These are phyloP conservation scores for Crotalus tigris DNA, from an alignment of 2,113 vertebrate species.

Conservation along the genomic window DNA sequence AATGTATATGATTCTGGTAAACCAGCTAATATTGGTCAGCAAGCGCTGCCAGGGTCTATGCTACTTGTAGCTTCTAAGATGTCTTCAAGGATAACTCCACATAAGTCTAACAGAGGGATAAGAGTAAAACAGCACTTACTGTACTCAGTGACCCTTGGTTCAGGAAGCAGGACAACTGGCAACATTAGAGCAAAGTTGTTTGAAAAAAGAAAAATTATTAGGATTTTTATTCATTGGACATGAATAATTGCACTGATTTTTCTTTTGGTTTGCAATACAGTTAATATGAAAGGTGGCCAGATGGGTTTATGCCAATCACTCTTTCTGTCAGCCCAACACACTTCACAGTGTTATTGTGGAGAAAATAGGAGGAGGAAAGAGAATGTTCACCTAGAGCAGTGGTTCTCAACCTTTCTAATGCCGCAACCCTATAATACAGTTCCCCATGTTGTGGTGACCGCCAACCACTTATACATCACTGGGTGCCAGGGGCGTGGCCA, in stretches of 20 bases:
- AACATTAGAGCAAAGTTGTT: constrained; percentile 29
- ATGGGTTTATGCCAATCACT: background rate
- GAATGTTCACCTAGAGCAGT: background rate
- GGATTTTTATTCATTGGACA: background rate
- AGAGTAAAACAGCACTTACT: background rate
- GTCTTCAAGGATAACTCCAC: background rate
- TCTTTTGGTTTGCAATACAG: background rate
- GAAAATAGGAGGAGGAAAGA: background rate
- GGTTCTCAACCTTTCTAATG: too few relatives aligned
- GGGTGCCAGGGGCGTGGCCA: too few relatives aligned
- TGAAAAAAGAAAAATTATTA: constrained; percentile 21
- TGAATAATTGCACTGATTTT: background rate
- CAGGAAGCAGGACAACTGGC: background rate
- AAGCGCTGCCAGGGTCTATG: background rate
- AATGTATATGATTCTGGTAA: background rate
- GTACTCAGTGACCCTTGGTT: background rate
- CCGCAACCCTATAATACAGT: too few relatives aligned
- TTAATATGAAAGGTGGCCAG: background rate
- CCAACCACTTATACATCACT: too few relatives aligned
- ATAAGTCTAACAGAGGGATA: background rate
- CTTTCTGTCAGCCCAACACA: background rate
- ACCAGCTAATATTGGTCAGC: background rate
- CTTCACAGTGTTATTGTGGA: background rate
- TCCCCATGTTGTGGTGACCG: too few relatives aligned
- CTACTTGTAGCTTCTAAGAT: background rate